Conservation (phyloP, 2,113 vertebrate genomes). For the Seriola dumerili region DNA sequence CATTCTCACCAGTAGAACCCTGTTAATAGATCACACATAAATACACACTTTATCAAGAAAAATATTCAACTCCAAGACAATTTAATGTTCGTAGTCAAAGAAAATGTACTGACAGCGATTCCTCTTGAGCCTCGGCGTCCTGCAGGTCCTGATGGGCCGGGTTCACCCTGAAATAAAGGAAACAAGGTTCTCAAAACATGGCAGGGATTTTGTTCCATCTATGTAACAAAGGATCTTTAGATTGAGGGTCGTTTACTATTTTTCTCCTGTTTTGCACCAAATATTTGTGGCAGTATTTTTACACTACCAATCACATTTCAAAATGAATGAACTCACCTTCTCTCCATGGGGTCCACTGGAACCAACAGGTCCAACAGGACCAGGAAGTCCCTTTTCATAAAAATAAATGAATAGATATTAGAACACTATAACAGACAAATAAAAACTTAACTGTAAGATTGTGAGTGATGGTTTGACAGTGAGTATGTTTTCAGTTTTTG, state of each 20-base stretch:
- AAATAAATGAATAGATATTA: neutral
- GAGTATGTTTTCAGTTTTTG: neutral
- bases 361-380: constrained; percentile 92
- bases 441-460: neutral
- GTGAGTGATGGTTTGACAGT: neutral
- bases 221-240: neutral
- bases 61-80: neutral
- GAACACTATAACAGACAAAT: neutral
- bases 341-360: constrained; percentile 91
- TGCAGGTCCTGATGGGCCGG: constrained; percentile 90
- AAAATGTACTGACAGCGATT: constrained; percentile 88
- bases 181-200: no score
- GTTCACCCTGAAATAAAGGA: constrained; percentile 89
- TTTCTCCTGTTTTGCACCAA: no score
- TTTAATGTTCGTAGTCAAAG: neutral
- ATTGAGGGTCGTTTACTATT: no score
- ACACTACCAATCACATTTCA: neutral
- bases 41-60: neutral
- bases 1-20: constrained; percentile 94
- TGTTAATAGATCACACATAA: constrained; percentile 67
- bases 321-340: constrained; percentile 92
- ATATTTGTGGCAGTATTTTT: no score
- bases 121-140: constrained; percentile 94
- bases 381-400: constrained; percentile 90
- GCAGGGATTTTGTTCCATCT: no score